Evolutionary conservation across 2,888 invertebrate genomes (phyloP).

Genomic region (Calliopum simillimum): DNA sequence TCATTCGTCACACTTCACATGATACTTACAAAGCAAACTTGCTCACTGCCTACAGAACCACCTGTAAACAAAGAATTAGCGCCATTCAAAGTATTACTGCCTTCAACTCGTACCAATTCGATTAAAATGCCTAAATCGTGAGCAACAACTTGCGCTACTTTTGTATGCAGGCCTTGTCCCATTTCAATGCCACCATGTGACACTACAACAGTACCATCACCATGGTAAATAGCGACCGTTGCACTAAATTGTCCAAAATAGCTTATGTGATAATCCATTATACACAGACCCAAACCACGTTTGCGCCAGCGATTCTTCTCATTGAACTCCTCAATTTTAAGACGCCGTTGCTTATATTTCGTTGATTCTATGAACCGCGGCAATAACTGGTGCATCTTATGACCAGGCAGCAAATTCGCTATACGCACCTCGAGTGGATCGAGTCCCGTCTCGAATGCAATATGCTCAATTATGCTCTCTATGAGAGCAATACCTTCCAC

Average conservation of each 20-base stretch:
- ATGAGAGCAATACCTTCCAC: slow-evolving; percentile 74
- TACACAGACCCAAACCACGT: slow-evolving; percentile 75
- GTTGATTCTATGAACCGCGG: slow-evolving; percentile 68
- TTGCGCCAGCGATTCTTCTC: slow-evolving; percentile 84
- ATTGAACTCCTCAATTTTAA: slow-evolving; percentile 73
- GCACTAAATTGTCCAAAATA: slow-evolving; percentile 71
- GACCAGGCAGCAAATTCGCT: slow-evolving; percentile 68
- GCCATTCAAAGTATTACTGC: slow-evolving; percentile 73
- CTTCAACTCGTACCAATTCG: slow-evolving; percentile 75
- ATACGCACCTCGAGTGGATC: slow-evolving; percentile 73
- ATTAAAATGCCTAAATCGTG: slow-evolving; percentile 77
- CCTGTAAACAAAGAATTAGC: slow-evolving; percentile 78
- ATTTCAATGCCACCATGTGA: slow-evolving; percentile 80
- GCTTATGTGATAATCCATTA: slow-evolving; percentile 76
- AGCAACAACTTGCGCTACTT: slow-evolving; percentile 81
- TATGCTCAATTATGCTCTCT: slow-evolving; percentile 77
- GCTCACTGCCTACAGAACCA: slow-evolving; percentile 80
- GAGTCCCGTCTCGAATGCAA: slow-evolving; percentile 70
- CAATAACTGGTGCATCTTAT: slow-evolving; percentile 68
- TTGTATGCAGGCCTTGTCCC: slow-evolving; percentile 82
- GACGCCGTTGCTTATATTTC: slow-evolving; percentile 71
- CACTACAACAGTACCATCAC: slow-evolving; percentile 79
- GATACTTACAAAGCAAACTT: slow-evolving; percentile 70
- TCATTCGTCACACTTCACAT: not conserved
- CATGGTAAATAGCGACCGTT: slow-evolving; percentile 76